These are phyloP conservation scores for Corythoichthys haematopterus DNA, from an alignment of 2,113 vertebrate genomes.

Conservation along the genomic window DNA sequence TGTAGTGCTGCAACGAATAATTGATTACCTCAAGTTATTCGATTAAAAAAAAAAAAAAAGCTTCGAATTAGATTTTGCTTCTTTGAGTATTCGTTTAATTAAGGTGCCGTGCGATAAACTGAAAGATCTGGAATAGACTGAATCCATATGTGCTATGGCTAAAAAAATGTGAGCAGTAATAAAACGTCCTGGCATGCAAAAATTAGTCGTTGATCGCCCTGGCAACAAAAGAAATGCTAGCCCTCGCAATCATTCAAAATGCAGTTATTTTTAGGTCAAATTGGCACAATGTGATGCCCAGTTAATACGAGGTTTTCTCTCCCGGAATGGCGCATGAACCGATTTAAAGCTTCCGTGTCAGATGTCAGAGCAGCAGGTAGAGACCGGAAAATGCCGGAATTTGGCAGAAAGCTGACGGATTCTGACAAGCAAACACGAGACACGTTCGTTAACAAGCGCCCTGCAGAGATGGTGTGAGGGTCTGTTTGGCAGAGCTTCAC, in stretches of 20 bases:
- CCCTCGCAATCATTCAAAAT: background rate
- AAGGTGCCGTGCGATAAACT: too few species aligned
- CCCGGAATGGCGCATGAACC: background rate
- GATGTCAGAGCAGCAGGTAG: background rate
- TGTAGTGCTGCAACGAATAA: too few species aligned
- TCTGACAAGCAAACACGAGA: background rate
- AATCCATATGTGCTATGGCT: too few species aligned
- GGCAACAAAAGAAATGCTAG: background rate
- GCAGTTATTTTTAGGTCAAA: background rate
- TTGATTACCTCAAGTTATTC: too few species aligned
- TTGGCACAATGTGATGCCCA: constrained; percentile 15
- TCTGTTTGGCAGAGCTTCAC: background rate
- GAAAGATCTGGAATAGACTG: too few species aligned
- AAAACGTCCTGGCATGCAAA: too few species aligned
- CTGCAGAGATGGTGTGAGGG: background rate
- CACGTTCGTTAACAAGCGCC: background rate
- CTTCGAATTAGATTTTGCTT: too few species aligned
- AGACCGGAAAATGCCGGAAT: constrained; percentile 30
- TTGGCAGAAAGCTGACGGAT: constrained; percentile 26
- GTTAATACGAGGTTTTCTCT: constrained; percentile 31
- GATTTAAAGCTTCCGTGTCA: background rate
- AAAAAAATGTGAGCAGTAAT: too few species aligned
- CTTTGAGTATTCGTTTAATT: too few species aligned
- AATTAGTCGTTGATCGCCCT: background rate
- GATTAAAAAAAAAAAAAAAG: too few species aligned